Evolutionary conservation across 2,797 vertebrate species (phyloP).

Genomic region (Smutsia temminckii): DNA sequence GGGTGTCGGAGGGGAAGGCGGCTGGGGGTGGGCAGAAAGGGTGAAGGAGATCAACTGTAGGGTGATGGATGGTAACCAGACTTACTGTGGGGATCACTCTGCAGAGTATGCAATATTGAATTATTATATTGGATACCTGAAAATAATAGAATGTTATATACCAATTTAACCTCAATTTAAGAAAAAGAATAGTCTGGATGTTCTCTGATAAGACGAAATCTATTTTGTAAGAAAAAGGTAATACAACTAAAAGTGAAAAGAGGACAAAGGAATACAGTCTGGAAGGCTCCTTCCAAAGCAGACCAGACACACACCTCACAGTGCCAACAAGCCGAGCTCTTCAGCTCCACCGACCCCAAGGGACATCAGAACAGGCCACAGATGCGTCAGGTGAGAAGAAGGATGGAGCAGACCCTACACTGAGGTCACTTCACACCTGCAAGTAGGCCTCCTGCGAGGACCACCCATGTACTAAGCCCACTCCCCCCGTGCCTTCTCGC

Average conservation of each 20-base stretch:
- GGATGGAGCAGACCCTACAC: not conserved
- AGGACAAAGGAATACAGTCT: not conserved
- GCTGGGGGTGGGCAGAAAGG: not conserved
- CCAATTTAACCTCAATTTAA: not conserved
- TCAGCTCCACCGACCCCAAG: not conserved
- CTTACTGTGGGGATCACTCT: not conserved
- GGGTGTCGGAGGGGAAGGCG: not conserved
- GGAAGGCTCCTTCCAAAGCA: not conserved
- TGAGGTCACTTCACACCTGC: not conserved
- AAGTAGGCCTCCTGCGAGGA: not conserved
- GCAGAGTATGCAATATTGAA: not conserved
- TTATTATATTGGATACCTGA: not conserved
- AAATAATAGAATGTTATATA: not conserved
- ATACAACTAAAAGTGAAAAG: not conserved
- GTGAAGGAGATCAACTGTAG: not conserved
- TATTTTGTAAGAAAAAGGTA: not conserved
- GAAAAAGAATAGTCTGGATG: not conserved
- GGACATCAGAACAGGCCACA: accelerated
- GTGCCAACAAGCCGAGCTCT: not conserved
- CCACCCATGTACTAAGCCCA: not conserved
- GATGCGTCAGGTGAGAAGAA: accelerated
- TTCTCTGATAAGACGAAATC: conserved; percentile 33
- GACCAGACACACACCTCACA: not conserved
- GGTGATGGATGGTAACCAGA: not conserved
- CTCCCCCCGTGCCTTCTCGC: not conserved